phyloP scores from a whole-genome alignment of 2,113 vertebrate species.

The Corapipo altera region DNA sequence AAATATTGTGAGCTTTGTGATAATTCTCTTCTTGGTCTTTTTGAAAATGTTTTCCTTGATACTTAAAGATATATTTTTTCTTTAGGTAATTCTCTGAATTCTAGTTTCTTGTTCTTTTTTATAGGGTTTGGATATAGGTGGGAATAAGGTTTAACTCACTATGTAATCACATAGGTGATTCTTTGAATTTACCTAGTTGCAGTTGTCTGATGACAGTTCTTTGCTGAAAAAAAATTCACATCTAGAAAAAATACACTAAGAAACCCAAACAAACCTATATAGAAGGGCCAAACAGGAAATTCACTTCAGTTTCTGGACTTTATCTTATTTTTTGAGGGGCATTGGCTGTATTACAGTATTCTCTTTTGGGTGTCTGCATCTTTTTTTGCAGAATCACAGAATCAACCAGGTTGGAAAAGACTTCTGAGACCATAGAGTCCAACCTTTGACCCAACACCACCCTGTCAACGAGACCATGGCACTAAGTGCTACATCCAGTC shows the following conservation, averaged over 20 bases:
- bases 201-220: not conserved
- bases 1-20: constrained; percentile 75
- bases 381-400: not conserved
- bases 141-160: constrained; percentile 5
- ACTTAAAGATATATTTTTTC: not conserved
- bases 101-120: constrained; percentile 67
- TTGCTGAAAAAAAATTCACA: not conserved
- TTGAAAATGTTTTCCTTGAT: constrained; percentile 71
- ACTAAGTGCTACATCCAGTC: no score
- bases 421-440: no score
- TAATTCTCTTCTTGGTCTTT: constrained; percentile 52
- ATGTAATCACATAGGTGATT: not conserved
- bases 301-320: not conserved
- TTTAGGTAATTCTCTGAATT: constrained; percentile 71
- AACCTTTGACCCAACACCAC: no score
- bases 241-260: not conserved
- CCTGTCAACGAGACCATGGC: no score
- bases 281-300: not conserved
- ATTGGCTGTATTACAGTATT: constrained; percentile 12
- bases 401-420: no score
- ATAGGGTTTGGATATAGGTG: constrained; percentile 10
- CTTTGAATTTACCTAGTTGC: constrained; percentile 7
- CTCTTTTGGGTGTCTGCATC: constrained; percentile 40
- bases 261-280: not conserved
- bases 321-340: not conserved